Conservation (phyloP, 1,140 invertebrate species). For the Leptonema lineaticorne region DNA sequence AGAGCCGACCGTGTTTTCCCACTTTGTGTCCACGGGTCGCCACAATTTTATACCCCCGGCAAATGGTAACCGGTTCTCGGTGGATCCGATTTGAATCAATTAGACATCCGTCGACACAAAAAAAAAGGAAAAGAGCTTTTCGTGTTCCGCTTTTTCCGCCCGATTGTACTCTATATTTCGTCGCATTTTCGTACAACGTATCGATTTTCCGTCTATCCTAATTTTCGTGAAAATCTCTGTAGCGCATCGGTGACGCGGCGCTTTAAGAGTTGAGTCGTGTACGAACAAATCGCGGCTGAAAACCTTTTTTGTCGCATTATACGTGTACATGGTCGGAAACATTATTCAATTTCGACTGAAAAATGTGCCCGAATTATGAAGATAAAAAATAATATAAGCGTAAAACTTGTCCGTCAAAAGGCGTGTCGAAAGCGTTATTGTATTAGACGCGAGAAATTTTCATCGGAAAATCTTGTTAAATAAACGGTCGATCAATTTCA, state of each 20-base stretch:
- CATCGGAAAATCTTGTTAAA: too few relatives aligned
- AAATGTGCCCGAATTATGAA: too few relatives aligned
- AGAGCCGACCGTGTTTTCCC: neutral
- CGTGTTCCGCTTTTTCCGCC: neutral
- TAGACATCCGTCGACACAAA: conserved; percentile 38
- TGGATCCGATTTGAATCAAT: conserved; percentile 40
- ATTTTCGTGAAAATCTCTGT: conserved; percentile 28
- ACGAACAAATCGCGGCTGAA: neutral
- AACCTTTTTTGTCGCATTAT: too few relatives aligned
- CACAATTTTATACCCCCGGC: conserved; percentile 9
- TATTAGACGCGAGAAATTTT: too few relatives aligned
- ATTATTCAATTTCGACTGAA: too few relatives aligned
- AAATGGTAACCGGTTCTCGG: neutral
- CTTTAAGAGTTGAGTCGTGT: neutral
- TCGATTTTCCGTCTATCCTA: conserved; percentile 34
- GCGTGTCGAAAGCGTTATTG: too few relatives aligned
- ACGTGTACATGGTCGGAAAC: too few relatives aligned
- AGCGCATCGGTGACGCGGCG: conserved; percentile 16
- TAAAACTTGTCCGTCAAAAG: too few relatives aligned
- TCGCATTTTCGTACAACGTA: conserved; percentile 1
- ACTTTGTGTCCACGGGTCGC: neutral
- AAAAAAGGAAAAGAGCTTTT: conserved; percentile 9
- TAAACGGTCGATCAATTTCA: too few relatives aligned
- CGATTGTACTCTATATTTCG: neutral
- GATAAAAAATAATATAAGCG: too few relatives aligned